phyloP scores from a whole-genome alignment of 2,797 vertebrate species.

The Sebastes taczanowskii region DNA sequence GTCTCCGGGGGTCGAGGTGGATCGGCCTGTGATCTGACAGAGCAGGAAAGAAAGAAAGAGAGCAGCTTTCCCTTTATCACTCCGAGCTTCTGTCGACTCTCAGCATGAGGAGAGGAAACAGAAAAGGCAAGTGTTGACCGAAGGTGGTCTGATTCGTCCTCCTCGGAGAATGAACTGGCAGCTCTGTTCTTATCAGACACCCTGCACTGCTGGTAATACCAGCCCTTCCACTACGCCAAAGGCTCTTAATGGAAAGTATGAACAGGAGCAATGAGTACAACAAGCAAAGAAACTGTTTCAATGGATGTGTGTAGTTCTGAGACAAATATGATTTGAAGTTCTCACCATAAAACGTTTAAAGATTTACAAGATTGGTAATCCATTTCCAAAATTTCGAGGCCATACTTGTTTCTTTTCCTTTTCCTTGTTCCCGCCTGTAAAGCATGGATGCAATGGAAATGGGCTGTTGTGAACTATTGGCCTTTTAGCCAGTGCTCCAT shows the following conservation, averaged over 20 bases:
- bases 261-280: background rate
- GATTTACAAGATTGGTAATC: background rate
- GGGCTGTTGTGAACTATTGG: background rate
- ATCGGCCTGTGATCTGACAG: constrained; percentile 40
- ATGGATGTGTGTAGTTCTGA: background rate
- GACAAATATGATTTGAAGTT: no score
- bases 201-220: background rate
- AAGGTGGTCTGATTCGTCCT: constrained; percentile 31
- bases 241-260: background rate
- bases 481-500: background rate
- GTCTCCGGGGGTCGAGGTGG: constrained; percentile 41
- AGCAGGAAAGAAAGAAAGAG: constrained; percentile 6
- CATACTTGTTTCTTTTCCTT: background rate
- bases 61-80: constrained; percentile 11
- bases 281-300: background rate
- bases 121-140: constrained; percentile 46
- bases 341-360: background rate
- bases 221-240: background rate
- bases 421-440: background rate
- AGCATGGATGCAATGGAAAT: background rate
- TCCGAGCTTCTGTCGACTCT: background rate
- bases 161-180: constrained; percentile 8
- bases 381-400: background rate
- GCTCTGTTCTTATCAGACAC: constrained; percentile 23
- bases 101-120: constrained; percentile 25